Conservation (phyloP, 1,140 invertebrate genomes). For the Chionoecetes opilio region DNA sequence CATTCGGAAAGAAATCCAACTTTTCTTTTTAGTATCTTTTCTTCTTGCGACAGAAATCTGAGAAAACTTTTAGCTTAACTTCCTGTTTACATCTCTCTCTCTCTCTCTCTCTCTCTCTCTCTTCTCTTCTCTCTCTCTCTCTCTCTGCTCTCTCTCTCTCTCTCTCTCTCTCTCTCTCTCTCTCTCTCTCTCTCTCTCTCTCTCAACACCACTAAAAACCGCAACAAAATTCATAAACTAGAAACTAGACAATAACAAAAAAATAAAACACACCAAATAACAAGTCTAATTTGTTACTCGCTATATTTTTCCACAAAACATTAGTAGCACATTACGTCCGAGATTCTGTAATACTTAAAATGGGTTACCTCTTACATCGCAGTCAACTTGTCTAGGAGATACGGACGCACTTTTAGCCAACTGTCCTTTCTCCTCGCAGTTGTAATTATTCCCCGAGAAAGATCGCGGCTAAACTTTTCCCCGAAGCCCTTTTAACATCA, state of each 20-base stretch:
- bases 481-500: too few species aligned
- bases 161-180: background rate
- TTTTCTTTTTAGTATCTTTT: background rate
- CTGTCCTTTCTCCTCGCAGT: too few species aligned
- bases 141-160: background rate
- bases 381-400: background rate
- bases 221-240: too few species aligned
- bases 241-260: too few species aligned
- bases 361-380: background rate
- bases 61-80: background rate
- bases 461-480: too few species aligned
- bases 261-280: too few species aligned
- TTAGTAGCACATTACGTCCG: background rate
- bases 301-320: background rate
- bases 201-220: background rate
- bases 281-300: background rate
- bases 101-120: constrained; percentile 2
- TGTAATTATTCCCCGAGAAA: too few species aligned
- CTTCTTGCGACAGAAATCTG: constrained; percentile 3
- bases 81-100: background rate
- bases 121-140: background rate
- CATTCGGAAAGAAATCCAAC: background rate
- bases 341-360: background rate
- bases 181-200: background rate
- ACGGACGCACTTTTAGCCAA: background rate